phyloP scores from a whole-genome alignment of 1,140 invertebrate species.

The Pomacea maculata region DNA sequence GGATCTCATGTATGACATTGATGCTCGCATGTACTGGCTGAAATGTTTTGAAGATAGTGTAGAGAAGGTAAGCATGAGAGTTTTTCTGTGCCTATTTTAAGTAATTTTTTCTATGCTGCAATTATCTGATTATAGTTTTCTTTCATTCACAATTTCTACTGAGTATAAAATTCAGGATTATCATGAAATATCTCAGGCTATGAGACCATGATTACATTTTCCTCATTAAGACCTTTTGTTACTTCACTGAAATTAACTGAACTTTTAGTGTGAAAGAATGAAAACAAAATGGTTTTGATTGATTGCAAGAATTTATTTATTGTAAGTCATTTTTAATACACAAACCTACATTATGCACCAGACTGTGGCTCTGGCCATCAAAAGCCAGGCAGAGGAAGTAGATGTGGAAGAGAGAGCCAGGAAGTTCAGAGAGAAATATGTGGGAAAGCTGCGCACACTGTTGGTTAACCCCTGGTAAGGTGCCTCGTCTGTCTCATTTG shows the following conservation, averaged over 20 bases:
- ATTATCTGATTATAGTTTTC: not conserved
- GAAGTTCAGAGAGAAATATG: constrained; percentile 85
- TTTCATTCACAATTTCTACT: no score
- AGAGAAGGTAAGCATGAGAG: constrained; percentile 66
- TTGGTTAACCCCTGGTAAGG: constrained; percentile 83
- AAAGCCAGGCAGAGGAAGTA: constrained; percentile 77
- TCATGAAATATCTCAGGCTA: no score
- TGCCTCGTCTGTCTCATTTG: not conserved
- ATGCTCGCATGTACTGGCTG: constrained; percentile 93
- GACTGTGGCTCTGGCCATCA: constrained; percentile 71
- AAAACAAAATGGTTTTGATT: no score
- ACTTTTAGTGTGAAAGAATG: no score
- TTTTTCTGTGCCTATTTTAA: no score
- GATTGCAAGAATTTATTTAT: no score
- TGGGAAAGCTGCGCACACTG: constrained; percentile 81
- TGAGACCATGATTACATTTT: no score
- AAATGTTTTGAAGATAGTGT: constrained; percentile 85
- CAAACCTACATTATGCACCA: constrained; percentile 1
- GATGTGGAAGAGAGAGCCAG: constrained; percentile 82
- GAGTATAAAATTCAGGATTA: no score
- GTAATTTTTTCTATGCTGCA: no score
- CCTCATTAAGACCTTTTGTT: no score
- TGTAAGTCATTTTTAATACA: not conserved
- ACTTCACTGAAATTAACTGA: no score
- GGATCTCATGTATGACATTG: constrained; percentile 84